A percentile compares a stretch with the other conserved stretches of the same genome.
phyloP scores from a whole-genome alignment of 1,140 invertebrate species.

The Plectus sambesii region DNA sequence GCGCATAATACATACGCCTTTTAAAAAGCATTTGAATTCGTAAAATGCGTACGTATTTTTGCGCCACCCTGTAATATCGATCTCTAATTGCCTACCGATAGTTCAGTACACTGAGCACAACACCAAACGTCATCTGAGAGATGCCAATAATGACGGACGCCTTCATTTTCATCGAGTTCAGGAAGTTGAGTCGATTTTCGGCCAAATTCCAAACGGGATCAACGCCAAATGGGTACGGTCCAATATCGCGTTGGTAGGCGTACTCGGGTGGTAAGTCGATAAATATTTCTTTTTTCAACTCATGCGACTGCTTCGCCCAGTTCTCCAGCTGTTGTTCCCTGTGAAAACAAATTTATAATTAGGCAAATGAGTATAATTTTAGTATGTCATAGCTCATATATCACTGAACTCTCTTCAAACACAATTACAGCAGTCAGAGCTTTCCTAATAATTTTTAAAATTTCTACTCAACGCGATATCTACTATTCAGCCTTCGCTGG shows the following conservation, averaged over 20 bases:
- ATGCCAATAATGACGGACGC: conserved; percentile 91
- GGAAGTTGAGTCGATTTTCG: conserved; percentile 84
- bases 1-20: neutral
- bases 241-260: conserved; percentile 23
- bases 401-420: too few relatives aligned
- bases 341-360: too few relatives aligned
- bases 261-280: conserved; percentile 31
- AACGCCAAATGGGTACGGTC: conserved; percentile 71
- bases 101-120: conserved; percentile 75
- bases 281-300: conserved; percentile 31
- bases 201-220: conserved; percentile 62
- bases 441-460: too few relatives aligned
- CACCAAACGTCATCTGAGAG: conserved; percentile 90
- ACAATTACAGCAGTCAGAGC: too few relatives aligned
- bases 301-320: conserved; percentile 18
- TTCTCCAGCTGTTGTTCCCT: too few relatives aligned
- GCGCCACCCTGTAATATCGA: conserved; percentile 1
- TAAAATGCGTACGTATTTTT: too few relatives aligned
- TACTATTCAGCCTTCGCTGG: conserved; percentile 10
- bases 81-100: conserved; percentile 69
- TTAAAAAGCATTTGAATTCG: too few relatives aligned
- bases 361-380: too few relatives aligned
- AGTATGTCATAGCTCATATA: too few relatives aligned
- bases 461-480: too few relatives aligned
- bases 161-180: conserved; percentile 98